phyloP scores from a whole-genome alignment of 2,797 vertebrate species.

The Balearica regulorum region DNA sequence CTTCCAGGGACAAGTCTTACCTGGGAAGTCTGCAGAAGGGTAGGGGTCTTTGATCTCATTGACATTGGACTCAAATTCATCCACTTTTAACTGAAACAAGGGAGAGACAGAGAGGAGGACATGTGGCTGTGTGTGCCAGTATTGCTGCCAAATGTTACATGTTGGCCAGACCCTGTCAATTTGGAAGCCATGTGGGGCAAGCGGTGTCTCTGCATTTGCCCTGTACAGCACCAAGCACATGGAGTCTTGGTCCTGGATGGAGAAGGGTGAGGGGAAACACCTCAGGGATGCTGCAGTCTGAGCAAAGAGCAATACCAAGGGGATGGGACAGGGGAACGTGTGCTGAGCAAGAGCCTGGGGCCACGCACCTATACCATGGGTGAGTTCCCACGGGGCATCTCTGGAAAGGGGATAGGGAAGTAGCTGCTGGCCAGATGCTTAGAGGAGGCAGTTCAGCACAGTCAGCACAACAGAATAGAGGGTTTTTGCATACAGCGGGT shows the following conservation, averaged over 20 bases:
- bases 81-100: conserved; percentile 87
- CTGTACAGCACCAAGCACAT: not conserved
- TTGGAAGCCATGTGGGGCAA: not conserved
- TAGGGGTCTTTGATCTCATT: conserved; percentile 99
- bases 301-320: not conserved
- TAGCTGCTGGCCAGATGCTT: not conserved
- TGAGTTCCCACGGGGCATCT: not conserved
- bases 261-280: not conserved
- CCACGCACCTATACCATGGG: not conserved
- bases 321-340: not conserved
- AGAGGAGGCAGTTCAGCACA: not conserved
- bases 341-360: not conserved
- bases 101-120: not conserved
- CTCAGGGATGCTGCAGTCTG: not conserved
- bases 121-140: not conserved
- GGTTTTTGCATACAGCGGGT: not conserved
- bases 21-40: conserved; percentile 96
- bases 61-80: conserved; percentile 97
- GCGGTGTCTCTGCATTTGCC: not conserved
- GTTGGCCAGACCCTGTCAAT: not conserved
- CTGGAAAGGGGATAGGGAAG: not conserved
- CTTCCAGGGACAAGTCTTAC: conserved; percentile 65
- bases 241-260: not conserved
- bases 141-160: not conserved
- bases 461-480: not conserved